Percentiles rank a stretch among this genome's conserved stretches.
Evolutionary conservation across 2,113 vertebrate species (phyloP).

Genomic region (Cyprinodon variegatus): DNA sequence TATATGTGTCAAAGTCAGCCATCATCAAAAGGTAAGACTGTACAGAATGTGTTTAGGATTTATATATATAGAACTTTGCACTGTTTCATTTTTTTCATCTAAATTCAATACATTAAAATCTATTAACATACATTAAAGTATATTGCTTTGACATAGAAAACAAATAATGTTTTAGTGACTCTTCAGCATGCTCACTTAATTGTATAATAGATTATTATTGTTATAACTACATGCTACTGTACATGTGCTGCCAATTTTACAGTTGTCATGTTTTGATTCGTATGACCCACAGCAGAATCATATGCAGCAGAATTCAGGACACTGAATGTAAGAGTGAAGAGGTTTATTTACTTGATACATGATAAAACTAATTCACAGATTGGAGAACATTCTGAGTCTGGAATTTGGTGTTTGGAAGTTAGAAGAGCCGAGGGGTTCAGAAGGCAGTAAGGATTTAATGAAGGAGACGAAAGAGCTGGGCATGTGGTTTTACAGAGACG

Average conservation of each 20-base stretch:
- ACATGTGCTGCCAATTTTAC: background rate
- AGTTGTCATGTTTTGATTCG: background rate
- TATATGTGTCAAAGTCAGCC: background rate
- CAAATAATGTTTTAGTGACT: too few relatives aligned
- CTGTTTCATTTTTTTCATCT: background rate
- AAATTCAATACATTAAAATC: background rate
- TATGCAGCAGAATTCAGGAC: too few relatives aligned
- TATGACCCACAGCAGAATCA: too few relatives aligned
- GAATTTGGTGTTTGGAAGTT: too few relatives aligned
- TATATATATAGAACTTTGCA: background rate
- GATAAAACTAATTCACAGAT: too few relatives aligned
- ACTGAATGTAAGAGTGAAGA: too few relatives aligned
- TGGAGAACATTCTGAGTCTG: too few relatives aligned
- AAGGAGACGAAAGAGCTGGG: too few relatives aligned
- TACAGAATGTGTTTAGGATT: background rate
- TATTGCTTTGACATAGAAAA: background rate
- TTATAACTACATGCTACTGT: background rate
- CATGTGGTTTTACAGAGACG: too few relatives aligned
- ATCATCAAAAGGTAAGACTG: background rate
- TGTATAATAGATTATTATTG: background rate
- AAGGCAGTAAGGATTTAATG: too few relatives aligned
- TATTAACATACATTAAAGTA: background rate
- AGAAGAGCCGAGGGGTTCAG: too few relatives aligned
- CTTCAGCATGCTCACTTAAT: background rate
- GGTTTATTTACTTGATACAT: too few relatives aligned